Evolutionary conservation across 2,113 vertebrate species (phyloP), one percentile per base, ranked within the genome.

Genomic region (Dipodomys spectabilis): DNA sequence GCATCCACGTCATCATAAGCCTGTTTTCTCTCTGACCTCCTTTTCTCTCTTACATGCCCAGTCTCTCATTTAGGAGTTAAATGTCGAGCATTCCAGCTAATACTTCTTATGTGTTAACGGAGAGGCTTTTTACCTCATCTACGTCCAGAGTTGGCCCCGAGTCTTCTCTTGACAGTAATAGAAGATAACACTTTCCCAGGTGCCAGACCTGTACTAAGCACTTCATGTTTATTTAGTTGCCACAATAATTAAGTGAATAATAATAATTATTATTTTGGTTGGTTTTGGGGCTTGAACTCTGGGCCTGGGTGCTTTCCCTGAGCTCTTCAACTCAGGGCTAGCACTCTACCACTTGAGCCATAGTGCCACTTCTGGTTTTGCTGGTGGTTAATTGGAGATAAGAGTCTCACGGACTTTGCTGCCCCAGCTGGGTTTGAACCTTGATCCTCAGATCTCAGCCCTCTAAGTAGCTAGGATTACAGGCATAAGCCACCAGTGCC

Each of bases 11-110:
- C 92, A 73, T 64, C 44, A 91, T 83, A 90, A 93, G 9, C 27
- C 18, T 93, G 6, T 95, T 82, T 94, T 86, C 83, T 89, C 28
- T 92, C 35, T 93, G 20, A 80, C 20, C 45, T 84, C 30, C 11
- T 49, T 83, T 96, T 82, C 23, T 90, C 64, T 92, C 75, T 94
- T 85, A 49, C 30, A 60, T 82, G 22, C 45, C 32, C 25, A 69
- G 5, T 86, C 49, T 85, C 49, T 90, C 12, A 75, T 32, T 45
- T 68, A 60, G 73, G 60, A 78, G 6, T 88, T 85, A 75, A 95
- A 88, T 81, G 35, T 64, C 23, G 9, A 93, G 5, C 8, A 18
- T 84, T 84, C 82, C 1, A 69, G n/a, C 30, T 92, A 80, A 89
- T 78, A 20, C 39, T 89, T 57, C 35, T 60, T 5, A 19, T 92